These are phyloP conservation scores for Poeciliopsis presidionis DNA, from an alignment of 2,797 vertebrate species.

Conservation along the genomic window DNA sequence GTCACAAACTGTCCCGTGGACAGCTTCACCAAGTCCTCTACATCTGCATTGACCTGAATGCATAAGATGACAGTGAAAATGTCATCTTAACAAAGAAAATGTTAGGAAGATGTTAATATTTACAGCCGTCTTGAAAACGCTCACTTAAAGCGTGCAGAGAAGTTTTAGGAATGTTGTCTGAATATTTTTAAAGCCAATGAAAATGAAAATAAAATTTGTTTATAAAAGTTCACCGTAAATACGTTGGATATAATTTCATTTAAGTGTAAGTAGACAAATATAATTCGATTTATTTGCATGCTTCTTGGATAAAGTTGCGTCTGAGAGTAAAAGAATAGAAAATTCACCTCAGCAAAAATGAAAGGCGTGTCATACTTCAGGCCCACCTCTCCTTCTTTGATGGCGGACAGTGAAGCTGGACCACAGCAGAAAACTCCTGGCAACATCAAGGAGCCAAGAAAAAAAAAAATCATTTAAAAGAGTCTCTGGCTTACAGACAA, in stretches of 20 bases:
- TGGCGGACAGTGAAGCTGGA: conserved; percentile 83
- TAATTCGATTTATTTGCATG: background rate
- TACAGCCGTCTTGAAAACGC: background rate
- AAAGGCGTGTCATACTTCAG: conserved; percentile 87
- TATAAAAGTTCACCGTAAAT: no score
- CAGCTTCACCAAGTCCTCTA: conserved; percentile 80
- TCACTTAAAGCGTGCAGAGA: background rate
- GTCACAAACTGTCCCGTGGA: conserved; percentile 65
- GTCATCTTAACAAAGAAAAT: background rate
- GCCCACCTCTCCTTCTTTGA: conserved; percentile 87
- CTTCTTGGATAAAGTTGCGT: background rate
- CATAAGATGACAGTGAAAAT: background rate
- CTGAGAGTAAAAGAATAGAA: background rate
- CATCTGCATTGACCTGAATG: conserved; percentile 83
- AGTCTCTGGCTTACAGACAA: background rate
- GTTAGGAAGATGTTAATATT: background rate
- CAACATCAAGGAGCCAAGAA: background rate
- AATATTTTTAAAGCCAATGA: background rate
- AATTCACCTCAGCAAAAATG: conserved; percentile 88
- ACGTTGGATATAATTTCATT: background rate
- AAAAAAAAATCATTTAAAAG: background rate
- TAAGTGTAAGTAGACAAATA: background rate
- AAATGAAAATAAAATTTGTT: background rate
- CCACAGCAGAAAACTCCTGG: conserved; percentile 89
- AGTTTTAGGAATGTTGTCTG: background rate